phyloP scores from a whole-genome alignment of 2,113 vertebrate genomes.

The Sus scrofa region T2T-Sscrofa CM000824.6:102249501-102250000 shows the following conservation, averaged over 20 bases:
- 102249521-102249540: neutral
- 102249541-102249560: constrained; percentile 3
- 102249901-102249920: constrained; percentile 19
- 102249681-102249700: constrained; percentile 33
- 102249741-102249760: neutral
- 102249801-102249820: neutral
- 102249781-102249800: neutral
- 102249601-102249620: neutral
- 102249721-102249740: neutral
- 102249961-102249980: neutral
- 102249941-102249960: neutral
- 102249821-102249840: constrained; percentile 21
- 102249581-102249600: constrained; percentile 42
- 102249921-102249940: neutral
- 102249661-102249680: constrained; percentile 11
- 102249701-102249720: neutral
- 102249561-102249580: neutral
- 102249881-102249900: constrained; percentile 35
- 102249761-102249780: constrained; percentile 50
- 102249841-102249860: neutral
- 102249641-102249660: neutral
- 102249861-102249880: constrained; percentile 21
- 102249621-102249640: neutral
- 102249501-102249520: neutral
- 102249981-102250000: constrained; percentile 50